Conservation (phyloP, 1,140 invertebrate genomes). For the Hyles vespertilio region DNA sequence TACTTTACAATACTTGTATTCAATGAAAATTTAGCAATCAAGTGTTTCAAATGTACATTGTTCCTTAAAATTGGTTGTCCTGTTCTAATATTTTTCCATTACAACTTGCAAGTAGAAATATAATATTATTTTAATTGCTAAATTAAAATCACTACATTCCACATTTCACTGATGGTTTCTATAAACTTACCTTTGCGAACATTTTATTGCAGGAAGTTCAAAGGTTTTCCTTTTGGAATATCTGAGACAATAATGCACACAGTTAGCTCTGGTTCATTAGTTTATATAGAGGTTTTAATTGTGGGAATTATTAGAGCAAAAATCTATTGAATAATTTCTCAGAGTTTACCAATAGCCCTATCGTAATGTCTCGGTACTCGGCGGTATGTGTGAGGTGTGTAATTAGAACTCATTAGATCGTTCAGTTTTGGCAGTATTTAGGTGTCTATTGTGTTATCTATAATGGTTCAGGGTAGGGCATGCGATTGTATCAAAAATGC, state of each 20-base stretch:
- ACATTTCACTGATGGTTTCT: background rate
- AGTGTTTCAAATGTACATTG: too few relatives aligned
- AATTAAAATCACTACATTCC: background rate
- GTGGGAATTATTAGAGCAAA: constrained; percentile 71
- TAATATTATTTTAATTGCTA: too few relatives aligned
- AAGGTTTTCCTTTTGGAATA: background rate
- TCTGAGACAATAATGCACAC: constrained; percentile 36
- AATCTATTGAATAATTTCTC: constrained; percentile 62
- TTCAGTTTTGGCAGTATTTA: background rate
- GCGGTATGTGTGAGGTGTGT: background rate
- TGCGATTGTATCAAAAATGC: too few relatives aligned
- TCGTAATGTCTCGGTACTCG: constrained; percentile 24
- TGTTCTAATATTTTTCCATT: too few relatives aligned
- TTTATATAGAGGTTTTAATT: constrained; percentile 66
- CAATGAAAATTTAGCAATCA: too few relatives aligned
- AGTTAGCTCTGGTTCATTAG: constrained; percentile 35
- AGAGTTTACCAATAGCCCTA: constrained; percentile 52
- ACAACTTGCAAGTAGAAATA: too few relatives aligned
- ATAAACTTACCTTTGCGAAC: constrained; percentile 37
- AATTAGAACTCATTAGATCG: background rate
- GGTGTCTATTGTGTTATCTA: background rate
- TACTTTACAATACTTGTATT: too few relatives aligned
- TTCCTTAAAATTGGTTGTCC: too few relatives aligned
- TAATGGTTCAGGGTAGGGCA: too few relatives aligned
- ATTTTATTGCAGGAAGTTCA: constrained; percentile 22